These are phyloP conservation scores for Ctenicera cuprea DNA, from an alignment of 2,888 invertebrate species.

Conservation along the genomic window DNA sequence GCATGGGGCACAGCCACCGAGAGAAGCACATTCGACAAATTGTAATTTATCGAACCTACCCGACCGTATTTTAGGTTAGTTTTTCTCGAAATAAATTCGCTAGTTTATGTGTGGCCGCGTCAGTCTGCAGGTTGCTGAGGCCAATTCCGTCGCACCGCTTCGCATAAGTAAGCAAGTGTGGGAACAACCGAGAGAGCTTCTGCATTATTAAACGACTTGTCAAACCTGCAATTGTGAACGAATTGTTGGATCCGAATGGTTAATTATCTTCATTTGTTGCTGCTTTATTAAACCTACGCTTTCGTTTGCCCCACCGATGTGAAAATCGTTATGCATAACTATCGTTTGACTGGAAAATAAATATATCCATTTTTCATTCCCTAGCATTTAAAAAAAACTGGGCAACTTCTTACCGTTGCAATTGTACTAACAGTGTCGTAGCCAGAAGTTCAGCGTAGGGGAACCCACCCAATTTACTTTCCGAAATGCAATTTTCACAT, in stretches of 20 bases:
- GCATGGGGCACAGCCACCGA: constrained; percentile 69
- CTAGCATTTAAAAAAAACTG: constrained; percentile 14
- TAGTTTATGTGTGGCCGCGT: constrained; percentile 69
- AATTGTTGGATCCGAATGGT: constrained; percentile 50
- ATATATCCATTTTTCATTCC: constrained; percentile 40
- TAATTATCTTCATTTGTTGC: constrained; percentile 53
- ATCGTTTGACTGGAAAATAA: constrained; percentile 39
- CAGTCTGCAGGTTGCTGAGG: constrained; percentile 55
- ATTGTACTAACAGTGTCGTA: too few species aligned
- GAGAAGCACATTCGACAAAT: constrained; percentile 70
- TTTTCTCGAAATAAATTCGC: constrained; percentile 68
- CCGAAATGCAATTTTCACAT: too few species aligned
- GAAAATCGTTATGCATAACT: constrained; percentile 36
- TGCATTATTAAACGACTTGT: constrained; percentile 55
- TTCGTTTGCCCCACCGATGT: constrained; percentile 28
- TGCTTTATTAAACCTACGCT: constrained; percentile 48
- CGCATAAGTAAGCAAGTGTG: constrained; percentile 53
- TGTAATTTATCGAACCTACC: constrained; percentile 70
- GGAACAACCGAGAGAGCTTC: constrained; percentile 45
- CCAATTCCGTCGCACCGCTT: constrained; percentile 51
- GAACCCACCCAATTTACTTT: too few species aligned
- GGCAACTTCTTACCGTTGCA: not conserved
- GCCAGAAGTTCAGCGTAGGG: too few species aligned
- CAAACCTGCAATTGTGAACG: constrained; percentile 52
- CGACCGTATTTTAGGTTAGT: constrained; percentile 63